These are phyloP conservation scores for Gobius niger DNA, from an alignment of 2,113 vertebrate genomes.

Conservation along the genomic window DNA sequence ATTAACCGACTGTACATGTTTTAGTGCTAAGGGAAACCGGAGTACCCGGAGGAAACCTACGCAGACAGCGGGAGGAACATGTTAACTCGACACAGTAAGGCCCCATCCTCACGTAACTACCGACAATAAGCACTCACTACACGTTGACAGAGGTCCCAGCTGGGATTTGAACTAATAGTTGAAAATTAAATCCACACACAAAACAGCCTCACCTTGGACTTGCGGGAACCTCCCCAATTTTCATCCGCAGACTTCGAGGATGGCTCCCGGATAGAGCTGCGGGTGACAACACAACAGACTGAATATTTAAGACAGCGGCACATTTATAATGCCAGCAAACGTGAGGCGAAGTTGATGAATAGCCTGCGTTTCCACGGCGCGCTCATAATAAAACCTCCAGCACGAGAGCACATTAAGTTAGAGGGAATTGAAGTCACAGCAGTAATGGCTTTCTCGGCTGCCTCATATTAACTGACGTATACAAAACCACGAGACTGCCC, in stretches of 20 bases:
- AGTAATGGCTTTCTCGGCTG: slow-evolving; percentile 21
- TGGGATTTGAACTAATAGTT: not conserved
- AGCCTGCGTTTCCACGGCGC: slow-evolving; percentile 27
- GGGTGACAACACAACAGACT: slow-evolving; percentile 17
- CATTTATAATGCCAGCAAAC: slow-evolving; percentile 28
- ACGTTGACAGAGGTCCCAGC: not conserved
- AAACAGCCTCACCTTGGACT: slow-evolving; percentile 90
- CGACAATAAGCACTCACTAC: too few relatives aligned
- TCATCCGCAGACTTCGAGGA: slow-evolving; percentile 99
- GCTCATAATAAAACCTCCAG: slow-evolving; percentile 56
- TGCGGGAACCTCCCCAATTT: slow-evolving; percentile 99
- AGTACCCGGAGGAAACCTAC: too few relatives aligned
- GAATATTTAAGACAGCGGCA: not conserved
- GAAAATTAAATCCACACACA: not conserved
- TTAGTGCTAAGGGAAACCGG: too few relatives aligned
- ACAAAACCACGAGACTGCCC: slow-evolving; percentile 23
- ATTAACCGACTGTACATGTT: too few relatives aligned
- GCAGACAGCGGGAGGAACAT: too few relatives aligned
- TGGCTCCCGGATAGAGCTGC: slow-evolving; percentile 94
- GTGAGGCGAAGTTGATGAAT: slow-evolving; percentile 62
- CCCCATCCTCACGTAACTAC: too few relatives aligned
- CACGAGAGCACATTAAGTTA: slow-evolving; percentile 50
- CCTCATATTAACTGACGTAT: slow-evolving; percentile 38
- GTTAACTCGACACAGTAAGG: too few relatives aligned
- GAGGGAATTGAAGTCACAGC: slow-evolving; percentile 48